Percentiles rank a stretch among this genome's conserved stretches.
Conservation (phyloP, 1,140 invertebrate genomes). For the Cotesia typhae region DNA sequence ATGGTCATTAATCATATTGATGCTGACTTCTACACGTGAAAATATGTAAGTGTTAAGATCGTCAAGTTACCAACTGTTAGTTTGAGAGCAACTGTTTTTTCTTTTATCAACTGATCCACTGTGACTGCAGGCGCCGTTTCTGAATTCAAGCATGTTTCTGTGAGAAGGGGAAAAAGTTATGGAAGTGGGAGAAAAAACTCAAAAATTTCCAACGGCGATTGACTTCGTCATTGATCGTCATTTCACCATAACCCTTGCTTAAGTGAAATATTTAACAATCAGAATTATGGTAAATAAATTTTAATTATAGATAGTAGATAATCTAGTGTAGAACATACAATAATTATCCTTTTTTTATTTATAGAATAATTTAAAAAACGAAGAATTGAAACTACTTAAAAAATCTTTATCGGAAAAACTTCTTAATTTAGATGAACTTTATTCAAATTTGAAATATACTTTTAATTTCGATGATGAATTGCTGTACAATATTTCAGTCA, state of each 20-base stretch:
- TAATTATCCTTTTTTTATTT: constrained; percentile 32
- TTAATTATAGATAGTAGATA: neutral
- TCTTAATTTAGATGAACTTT: constrained; percentile 27
- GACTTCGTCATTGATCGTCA: neutral
- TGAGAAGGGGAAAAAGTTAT: no score
- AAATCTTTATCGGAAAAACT: constrained; percentile 41
- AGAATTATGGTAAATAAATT: constrained; percentile 38
- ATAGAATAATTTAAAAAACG: constrained; percentile 42
- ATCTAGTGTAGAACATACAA: neutral
- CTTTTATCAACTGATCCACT: no score
- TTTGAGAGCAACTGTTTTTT: no score
- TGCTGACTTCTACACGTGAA: no score
- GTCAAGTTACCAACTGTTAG: no score
- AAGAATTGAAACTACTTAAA: constrained; percentile 41
- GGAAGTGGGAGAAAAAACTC: no score
- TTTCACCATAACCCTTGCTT: constrained; percentile 32
- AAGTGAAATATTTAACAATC: constrained; percentile 40
- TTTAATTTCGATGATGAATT: constrained; percentile 33
- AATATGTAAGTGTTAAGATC: no score
- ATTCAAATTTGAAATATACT: constrained; percentile 46
- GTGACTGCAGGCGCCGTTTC: no score
- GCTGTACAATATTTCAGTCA: constrained; percentile 40
- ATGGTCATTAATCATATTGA: no score
- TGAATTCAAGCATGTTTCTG: no score
- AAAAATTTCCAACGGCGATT: no score